Percentiles rank a stretch among this genome's conserved stretches.
phyloP scores from a whole-genome alignment of 2,888 invertebrate species.

The Coronaproctus castanopsis region DNA sequence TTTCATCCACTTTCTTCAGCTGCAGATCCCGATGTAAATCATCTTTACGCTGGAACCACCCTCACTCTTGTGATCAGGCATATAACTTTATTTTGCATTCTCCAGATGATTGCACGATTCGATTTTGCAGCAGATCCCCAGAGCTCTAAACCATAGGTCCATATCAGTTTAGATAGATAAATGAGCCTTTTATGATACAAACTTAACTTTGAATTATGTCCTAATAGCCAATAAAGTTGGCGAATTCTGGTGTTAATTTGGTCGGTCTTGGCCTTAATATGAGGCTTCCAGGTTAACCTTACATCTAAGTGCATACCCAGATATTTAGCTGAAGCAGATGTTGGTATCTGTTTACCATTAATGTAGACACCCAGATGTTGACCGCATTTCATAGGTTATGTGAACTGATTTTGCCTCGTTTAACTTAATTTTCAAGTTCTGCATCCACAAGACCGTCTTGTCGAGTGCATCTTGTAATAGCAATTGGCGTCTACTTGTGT shows the following conservation, averaged over 20 bases:
- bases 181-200: neutral
- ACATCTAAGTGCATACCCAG: neutral
- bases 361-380: neutral
- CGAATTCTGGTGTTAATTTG: neutral
- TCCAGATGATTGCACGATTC: neutral
- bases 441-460: neutral
- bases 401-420: neutral
- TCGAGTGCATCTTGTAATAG: neutral
- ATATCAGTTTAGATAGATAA: neutral
- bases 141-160: neutral
- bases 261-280: neutral
- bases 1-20: neutral
- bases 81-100: neutral
- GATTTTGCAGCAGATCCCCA: neutral
- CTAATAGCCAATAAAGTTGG: neutral
- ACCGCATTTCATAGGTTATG: neutral
- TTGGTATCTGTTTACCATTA: neutral
- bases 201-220: neutral
- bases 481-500: neutral
- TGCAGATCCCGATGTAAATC: neutral
- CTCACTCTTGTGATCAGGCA: neutral
- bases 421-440: neutral
- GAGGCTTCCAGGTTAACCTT: too few relatives aligned
- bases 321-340: neutral
- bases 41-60: too few relatives aligned